A percentile compares a stretch with the other conserved stretches of the same genome.
These are phyloP conservation scores for Anser cygnoides DNA, from an alignment of 2,113 vertebrate species.

Conservation along the genomic window DNA sequence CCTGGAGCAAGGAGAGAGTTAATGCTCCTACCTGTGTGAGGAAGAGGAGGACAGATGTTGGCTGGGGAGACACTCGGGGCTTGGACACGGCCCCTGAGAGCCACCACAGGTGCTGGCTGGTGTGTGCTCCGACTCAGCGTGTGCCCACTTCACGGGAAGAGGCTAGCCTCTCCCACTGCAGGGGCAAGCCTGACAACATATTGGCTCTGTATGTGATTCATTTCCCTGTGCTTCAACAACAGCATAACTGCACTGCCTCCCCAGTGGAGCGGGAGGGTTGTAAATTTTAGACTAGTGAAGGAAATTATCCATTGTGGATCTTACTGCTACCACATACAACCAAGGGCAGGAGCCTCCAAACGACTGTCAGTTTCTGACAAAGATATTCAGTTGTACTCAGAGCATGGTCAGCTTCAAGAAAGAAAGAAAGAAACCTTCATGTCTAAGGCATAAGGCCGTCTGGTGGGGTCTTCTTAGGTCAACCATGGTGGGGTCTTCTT, in stretches of 20 bases:
- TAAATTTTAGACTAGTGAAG: neutral
- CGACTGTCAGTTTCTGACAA: neutral
- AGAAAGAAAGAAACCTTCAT: neutral
- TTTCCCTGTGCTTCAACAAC: neutral
- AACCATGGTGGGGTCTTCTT: neutral
- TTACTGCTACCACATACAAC: neutral
- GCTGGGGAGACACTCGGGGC: neutral
- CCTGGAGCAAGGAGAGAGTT: neutral
- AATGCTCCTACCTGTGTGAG: neutral
- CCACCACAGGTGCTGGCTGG: neutral
- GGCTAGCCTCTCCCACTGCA: neutral
- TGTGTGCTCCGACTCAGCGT: neutral
- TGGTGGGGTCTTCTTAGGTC: neutral
- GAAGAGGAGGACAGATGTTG: neutral
- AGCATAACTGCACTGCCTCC: neutral
- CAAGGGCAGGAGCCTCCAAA: neutral
- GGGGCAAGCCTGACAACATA: neutral
- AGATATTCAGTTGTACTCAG: neutral
- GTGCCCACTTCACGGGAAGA: neutral
- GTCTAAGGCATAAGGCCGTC: neutral
- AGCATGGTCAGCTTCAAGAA: neutral
- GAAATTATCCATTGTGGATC: neutral
- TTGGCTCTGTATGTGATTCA: neutral
- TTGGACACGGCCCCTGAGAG: neutral
- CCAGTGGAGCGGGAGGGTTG: too few species aligned